Conservation (phyloP, 2,113 vertebrate species). For the Limanda limanda region DNA sequence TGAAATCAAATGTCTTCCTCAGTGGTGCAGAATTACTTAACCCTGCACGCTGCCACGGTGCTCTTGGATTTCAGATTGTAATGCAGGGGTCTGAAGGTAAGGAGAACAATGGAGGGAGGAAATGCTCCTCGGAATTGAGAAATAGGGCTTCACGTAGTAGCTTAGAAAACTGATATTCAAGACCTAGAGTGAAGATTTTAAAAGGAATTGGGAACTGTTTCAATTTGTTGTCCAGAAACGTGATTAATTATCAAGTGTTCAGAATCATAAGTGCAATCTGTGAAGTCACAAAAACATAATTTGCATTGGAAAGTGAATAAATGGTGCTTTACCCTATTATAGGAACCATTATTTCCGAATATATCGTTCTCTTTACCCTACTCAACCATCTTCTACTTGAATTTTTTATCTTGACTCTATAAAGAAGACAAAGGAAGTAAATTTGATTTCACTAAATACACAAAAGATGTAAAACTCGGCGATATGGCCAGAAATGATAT, state of each 20-base stretch:
- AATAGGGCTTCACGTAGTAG: background rate
- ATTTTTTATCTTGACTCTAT: too few species aligned
- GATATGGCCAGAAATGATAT: too few species aligned
- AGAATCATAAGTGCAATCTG: background rate
- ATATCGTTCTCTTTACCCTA: background rate
- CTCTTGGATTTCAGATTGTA: conserved; percentile 59
- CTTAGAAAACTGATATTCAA: background rate
- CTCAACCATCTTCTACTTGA: background rate
- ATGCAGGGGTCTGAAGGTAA: conserved; percentile 53
- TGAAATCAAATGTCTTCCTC: conserved; percentile 87
- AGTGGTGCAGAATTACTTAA: conserved; percentile 83
- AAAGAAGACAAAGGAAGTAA: too few species aligned
- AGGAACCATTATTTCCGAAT: too few species aligned
- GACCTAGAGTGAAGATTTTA: background rate
- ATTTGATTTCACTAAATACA: too few species aligned
- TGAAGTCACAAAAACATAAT: background rate
- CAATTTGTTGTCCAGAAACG: background rate
- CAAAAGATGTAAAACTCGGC: too few species aligned
- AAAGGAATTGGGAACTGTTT: background rate
- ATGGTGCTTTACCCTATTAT: background rate
- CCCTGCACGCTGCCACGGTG: conserved; percentile 67
- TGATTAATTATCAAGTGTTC: background rate
- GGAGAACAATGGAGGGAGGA: conserved; percentile 54
- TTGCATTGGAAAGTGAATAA: background rate
- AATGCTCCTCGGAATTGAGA: conserved; percentile 13